A percentile compares a stretch with the other conserved stretches of the same genome.
These are phyloP conservation scores for Euwallacea fornicatus DNA, from an alignment of 1,140 invertebrate species.

Conservation along the genomic window DNA sequence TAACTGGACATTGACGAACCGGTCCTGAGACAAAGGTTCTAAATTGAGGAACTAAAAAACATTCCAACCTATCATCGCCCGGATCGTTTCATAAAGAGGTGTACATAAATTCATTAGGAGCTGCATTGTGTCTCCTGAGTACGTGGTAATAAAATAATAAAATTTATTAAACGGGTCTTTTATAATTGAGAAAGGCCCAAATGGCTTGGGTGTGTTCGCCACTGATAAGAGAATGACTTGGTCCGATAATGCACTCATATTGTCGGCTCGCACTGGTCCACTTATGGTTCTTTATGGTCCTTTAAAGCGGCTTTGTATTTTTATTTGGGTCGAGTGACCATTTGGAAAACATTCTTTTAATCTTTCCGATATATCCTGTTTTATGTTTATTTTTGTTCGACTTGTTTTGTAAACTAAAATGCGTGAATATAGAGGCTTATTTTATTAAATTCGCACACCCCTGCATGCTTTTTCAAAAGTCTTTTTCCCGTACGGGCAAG, in stretches of 20 bases:
- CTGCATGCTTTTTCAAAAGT: too few relatives aligned
- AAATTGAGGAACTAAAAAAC: neutral
- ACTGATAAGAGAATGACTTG: conserved; percentile 30
- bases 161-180: conserved; percentile 32
- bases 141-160: conserved; percentile 24
- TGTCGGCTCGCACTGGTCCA: conserved; percentile 22
- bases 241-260: conserved; percentile 30
- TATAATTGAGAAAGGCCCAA: conserved; percentile 32
- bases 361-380: too few relatives aligned
- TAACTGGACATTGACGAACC: too few relatives aligned
- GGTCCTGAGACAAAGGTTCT: neutral
- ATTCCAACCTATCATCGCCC: conserved; percentile 8
- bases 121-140: conserved; percentile 14
- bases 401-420: too few relatives aligned
- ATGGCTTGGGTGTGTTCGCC: conserved; percentile 27
- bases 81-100: conserved; percentile 13
- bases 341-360: too few relatives aligned
- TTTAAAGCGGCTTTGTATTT: conserved; percentile 21
- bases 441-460: too few relatives aligned
- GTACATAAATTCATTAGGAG: conserved; percentile 28
- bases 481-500: too few relatives aligned
- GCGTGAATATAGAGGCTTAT: too few relatives aligned
- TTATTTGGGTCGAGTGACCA: neutral
- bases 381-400: too few relatives aligned
- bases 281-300: conserved; percentile 26